These are phyloP conservation scores for Myopa testacea DNA, from an alignment of 2,888 invertebrate species.

Conservation along the genomic window DNA sequence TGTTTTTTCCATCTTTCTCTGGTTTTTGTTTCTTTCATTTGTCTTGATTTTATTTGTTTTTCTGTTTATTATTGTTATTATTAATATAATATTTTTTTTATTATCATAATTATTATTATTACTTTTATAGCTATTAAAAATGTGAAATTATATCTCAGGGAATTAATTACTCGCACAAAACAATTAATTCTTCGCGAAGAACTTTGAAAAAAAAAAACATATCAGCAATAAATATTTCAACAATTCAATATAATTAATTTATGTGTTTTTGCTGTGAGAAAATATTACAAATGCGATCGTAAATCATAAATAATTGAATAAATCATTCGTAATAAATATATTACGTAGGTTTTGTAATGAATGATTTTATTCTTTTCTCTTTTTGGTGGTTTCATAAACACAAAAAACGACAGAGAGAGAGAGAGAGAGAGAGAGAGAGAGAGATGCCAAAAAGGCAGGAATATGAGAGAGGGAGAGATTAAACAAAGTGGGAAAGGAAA, in stretches of 20 bases:
- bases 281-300: not conserved
- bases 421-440: conserved; percentile 16
- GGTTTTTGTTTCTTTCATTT: not conserved
- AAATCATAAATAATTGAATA: conserved; percentile 5
- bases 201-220: not conserved
- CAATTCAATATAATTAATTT: conserved; percentile 7
- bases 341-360: not conserved
- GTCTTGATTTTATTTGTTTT: too few relatives aligned
- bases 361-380: too few relatives aligned
- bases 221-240: conserved; percentile 14
- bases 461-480: not conserved
- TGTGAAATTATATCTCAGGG: not conserved
- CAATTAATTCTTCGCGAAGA: not conserved
- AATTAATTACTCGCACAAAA: not conserved
- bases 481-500: not conserved
- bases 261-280: not conserved
- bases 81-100: too few relatives aligned
- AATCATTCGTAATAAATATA: conserved; percentile 4
- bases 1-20: not conserved
- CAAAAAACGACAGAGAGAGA: not conserved
- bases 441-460: too few relatives aligned
- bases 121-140: not conserved
- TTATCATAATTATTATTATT: too few relatives aligned
- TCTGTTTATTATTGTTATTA: too few relatives aligned
- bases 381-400: not conserved